Evolutionary conservation across 2,888 invertebrate genomes (phyloP), one percentile per base, ranked within the genome.

Genomic region (Cheilosia urbana): DNA sequence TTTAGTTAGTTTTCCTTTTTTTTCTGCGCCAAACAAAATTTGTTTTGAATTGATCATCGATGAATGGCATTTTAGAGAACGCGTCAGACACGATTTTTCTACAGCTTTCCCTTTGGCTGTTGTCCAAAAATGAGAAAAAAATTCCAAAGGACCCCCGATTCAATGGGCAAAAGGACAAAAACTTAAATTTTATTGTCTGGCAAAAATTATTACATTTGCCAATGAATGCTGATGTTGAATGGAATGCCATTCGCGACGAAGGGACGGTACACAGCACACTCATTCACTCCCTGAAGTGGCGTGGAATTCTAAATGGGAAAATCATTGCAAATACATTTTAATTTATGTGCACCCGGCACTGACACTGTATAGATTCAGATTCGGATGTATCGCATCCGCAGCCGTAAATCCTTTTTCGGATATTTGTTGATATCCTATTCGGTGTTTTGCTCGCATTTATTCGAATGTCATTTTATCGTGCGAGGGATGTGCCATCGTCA

Each of bases 341-440:
- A 85, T 85, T 81, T 85, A 85, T 81, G 72, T 81, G 57, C 85
- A 85, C 85, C 72, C 81, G 85, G 81, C 85, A 62, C 49, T 53
- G 55, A 2, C 85, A 62, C 49, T 53, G 55, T 4, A 24, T 19
- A 21, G 60, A 80, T 84, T 34, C 34, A 11, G 34, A 11, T 34
- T 9, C 34, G 72, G 76, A 81, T 85, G 76, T 62, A 85, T 85
- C 81, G 85, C 51, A 77, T 85, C 85, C 85, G 85, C 72, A 81
- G 72, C 72, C 81, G 85, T 85, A 85, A 85, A 85, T 85, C 85
- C 85, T 85, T 85, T 85, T 84, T 85, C 62, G 68, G 72, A 72
- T 72, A 81, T 85, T 85, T 85, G 85, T 81, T 85, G 85, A 85
- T 85, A 85, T 81, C 81, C 81, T 76, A 81, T 85, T 85, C 72